A percentile compares a stretch with the other conserved stretches of the same genome.
Conservation (phyloP, 2,797 vertebrate species). For the Lycodopsis pacificus region DNA sequence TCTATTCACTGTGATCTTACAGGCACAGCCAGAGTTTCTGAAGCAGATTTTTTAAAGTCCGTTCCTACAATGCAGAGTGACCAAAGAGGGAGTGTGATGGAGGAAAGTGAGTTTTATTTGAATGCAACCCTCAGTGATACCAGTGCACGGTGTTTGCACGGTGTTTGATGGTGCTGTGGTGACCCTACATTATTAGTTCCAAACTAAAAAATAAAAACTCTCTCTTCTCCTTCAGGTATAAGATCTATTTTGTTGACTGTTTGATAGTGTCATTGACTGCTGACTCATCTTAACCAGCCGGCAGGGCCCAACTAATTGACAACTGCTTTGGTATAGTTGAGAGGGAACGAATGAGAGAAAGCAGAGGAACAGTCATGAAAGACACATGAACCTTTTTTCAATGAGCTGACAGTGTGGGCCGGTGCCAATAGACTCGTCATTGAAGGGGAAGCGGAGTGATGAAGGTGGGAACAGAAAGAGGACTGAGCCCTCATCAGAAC, state of each 20-base stretch:
- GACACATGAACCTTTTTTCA: too few species aligned
- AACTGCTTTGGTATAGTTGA: neutral
- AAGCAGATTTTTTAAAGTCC: neutral
- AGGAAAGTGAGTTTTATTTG: neutral
- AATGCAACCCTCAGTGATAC: neutral
- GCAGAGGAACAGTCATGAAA: too few species aligned
- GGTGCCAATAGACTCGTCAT: too few species aligned
- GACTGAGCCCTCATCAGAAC: too few species aligned
- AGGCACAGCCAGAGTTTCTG: neutral
- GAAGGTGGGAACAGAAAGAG: neutral
- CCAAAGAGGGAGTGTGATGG: neutral
- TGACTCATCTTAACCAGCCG: neutral
- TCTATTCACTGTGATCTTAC: conserved; percentile 20
- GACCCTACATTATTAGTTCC: neutral
- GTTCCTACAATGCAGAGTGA: neutral
- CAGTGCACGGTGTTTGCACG: neutral
- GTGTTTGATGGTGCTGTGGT: neutral
- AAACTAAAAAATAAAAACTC: neutral
- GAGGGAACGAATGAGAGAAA: too few species aligned
- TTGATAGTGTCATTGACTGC: neutral
- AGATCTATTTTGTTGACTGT: neutral
- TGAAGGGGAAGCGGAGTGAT: neutral
- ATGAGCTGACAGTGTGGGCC: too few species aligned
- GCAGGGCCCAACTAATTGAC: neutral
- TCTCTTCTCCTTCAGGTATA: too few species aligned